Evolutionary conservation across 2,888 invertebrate genomes (phyloP), one percentile per base, ranked within the genome.

Genomic region (Mythimna pallens): DNA sequence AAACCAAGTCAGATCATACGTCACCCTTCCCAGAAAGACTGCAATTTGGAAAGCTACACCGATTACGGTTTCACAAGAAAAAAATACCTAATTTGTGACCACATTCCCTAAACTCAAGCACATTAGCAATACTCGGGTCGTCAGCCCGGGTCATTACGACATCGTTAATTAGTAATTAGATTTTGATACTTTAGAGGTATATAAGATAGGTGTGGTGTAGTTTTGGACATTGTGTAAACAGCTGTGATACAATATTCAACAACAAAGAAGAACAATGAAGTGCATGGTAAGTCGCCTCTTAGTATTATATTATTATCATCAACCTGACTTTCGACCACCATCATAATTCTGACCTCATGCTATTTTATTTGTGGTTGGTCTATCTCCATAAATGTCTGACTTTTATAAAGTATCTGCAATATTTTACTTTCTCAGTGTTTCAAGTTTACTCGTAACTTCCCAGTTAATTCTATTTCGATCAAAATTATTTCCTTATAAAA

Each of bases 121-220:
- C 58, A 55, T 68, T 9, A 52, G 50, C 55, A 61, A 65, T 70
- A 79, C 66, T 34, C 52, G 20, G 52, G 57, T 61, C 64, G 54
- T 70, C 54, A 82, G 30, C 25, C 36, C 6, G 9, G 20, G 9
- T 70, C 69, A 57, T 84, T 81, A 85, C 75, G 40, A 73, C 36
- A 10, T 83, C 72, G 70, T 84, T 84, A 76, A 68, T 78, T 58
- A 54, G 9, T 69, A 54, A 84, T 83, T 59, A 71, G 40, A 22
- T 54, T 25, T 58, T 52, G 67, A 70, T 74, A 68, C 58, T 55
- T 34, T 67, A 20, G n/a, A 62, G 68, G 79, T 84, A 84, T 84
- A 84, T 69, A 84, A 84, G 84, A 65, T 66, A 65, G 65, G 40
- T 9, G 34, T 50, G 0, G 47, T 54, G 55, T 36, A 22, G 43